Conservation (phyloP, 2,797 vertebrate species). For the Syngnathus acus region DNA sequence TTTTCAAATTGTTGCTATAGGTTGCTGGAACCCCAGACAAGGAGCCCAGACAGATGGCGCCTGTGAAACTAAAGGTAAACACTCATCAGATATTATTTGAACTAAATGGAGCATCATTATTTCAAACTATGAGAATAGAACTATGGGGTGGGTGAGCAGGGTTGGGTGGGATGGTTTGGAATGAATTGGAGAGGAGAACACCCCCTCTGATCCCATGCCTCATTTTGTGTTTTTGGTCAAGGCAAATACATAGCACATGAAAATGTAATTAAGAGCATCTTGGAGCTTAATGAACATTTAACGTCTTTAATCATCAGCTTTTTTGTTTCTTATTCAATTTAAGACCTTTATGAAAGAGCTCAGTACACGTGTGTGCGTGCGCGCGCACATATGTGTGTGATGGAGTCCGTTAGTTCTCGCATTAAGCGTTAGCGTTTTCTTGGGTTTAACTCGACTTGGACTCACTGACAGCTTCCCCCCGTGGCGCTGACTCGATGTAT, state of each 20-base stretch:
- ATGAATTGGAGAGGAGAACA: too few species aligned
- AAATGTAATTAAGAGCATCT: neutral
- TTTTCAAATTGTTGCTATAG: too few species aligned
- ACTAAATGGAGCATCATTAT: too few species aligned
- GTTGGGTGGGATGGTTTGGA: too few species aligned
- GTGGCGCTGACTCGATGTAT: neutral
- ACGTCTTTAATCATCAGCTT: neutral
- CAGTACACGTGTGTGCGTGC: too few species aligned
- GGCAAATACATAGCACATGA: neutral
- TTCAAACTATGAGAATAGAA: too few species aligned
- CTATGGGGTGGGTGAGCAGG: too few species aligned
- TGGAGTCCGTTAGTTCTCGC: neutral
- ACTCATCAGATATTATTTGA: too few species aligned
- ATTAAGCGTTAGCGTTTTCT: neutral
- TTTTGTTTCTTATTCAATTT: neutral
- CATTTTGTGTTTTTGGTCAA: neutral
- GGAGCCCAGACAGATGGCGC: too few species aligned
- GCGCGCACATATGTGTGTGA: too few species aligned
- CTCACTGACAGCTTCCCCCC: neutral
- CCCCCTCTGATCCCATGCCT: neutral
- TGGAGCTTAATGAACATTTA: neutral
- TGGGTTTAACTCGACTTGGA: neutral
- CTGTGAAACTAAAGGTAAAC: too few species aligned
- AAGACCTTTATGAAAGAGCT: neutral
- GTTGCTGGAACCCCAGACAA: too few species aligned